Evolutionary conservation across 2,888 invertebrate species (phyloP), one percentile per base, ranked within the genome.

Genomic region (Helicoverpa assulta): DNA sequence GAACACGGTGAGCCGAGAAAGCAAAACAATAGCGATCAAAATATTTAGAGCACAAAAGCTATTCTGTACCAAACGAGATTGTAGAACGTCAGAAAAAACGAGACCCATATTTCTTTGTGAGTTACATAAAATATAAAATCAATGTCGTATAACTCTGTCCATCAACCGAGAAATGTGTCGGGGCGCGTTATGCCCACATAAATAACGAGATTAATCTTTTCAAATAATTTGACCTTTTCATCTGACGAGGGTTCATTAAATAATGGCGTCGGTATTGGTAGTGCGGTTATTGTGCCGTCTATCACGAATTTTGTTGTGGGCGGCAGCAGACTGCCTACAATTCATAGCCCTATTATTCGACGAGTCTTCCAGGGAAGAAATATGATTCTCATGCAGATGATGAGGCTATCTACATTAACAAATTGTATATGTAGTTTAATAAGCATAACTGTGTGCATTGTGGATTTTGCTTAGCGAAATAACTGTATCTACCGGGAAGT

Each of bases 201-300:
- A 93, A 93, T 95, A 92, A 94, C 89, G 90, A 94, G 95, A 95
- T 95, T 95, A 95, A 95, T 95, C 95, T 95, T 94, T 94, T 94
- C 92, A 95, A 95, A 95, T 94, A 95, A 95, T 95, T 95, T 95
- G 95, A 95, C 95, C 95, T 95, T 94, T 95, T 90, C 94, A 93
- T 93, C 90, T 94, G 95, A 95, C 95, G 94, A 95, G 95, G 95
- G 95, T 95, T 95, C 94, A 95, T 95, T 94, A 95, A 95, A 94
- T 95, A 95, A 95, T 94, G 91, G 91, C 92, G 89, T 91, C 88
- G 89, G 92, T 94, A 94, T 95, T 92, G 94, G 92, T 91, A 90
- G 90, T 90, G 89, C 87, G 90, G 92, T 94, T 94, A 95, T 95
- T 94, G 95, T 95, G 90, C 93, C 94, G 95, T 94, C 94, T 92